phyloP scores from a whole-genome alignment of 1,140 invertebrate genomes.

The Dinothrombium tinctorium region DNA sequence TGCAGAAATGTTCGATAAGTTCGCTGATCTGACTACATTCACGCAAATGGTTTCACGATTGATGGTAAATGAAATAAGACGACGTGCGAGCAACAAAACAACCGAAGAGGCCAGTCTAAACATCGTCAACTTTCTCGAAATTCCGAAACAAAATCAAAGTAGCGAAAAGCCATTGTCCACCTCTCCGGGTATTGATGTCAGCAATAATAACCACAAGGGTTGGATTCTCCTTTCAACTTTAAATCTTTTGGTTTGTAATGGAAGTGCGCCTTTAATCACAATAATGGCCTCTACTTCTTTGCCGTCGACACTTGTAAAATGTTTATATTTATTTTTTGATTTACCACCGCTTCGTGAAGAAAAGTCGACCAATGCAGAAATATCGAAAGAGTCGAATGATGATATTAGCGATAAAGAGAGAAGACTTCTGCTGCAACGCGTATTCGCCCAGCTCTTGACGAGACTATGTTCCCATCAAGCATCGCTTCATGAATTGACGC shows the following conservation, averaged over 20 bases:
- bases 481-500: conserved; percentile 81
- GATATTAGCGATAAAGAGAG: conserved; percentile 51
- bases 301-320: conserved; percentile 93
- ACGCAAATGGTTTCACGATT: conserved; percentile 78
- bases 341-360: conserved; percentile 42
- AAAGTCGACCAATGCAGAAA: conserved; percentile 5
- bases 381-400: conserved; percentile 28
- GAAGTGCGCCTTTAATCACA: conserved; percentile 51
- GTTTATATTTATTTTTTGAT: conserved; percentile 95
- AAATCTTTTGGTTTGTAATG: conserved; percentile 58
- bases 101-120: conserved; percentile 72
- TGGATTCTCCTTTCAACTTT: conserved; percentile 83
- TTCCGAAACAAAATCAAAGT: conserved; percentile 37
- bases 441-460: conserved; percentile 89
- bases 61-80: conserved; percentile 77
- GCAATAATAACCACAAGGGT: conserved; percentile 57
- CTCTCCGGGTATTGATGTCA: neutral
- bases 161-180: neutral
- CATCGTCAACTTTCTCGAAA: conserved; percentile 84
- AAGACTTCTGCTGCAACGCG: conserved; percentile 74
- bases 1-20: conserved; percentile 50
- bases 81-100: conserved; percentile 57
- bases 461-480: conserved; percentile 69
- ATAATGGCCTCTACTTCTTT: conserved; percentile 84
- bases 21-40: conserved; percentile 73